These are phyloP conservation scores for Torymus tubicola DNA, from an alignment of 2,888 invertebrate species.

Conservation along the genomic window DNA sequence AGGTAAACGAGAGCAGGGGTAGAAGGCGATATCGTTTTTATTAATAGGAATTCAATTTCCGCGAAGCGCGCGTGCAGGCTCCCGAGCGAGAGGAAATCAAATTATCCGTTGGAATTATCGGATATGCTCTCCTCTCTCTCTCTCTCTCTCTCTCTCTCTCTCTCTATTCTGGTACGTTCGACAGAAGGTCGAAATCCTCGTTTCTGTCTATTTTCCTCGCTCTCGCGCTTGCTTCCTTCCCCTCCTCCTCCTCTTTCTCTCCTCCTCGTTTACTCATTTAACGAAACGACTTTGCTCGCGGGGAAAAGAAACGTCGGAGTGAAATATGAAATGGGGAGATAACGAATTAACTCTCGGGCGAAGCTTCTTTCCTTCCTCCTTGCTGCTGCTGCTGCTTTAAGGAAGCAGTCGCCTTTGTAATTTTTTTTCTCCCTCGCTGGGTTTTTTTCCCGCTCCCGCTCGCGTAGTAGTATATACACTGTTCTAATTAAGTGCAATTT, in stretches of 20 bases:
- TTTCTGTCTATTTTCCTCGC: slow-evolving; percentile 3
- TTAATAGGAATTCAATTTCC: slow-evolving; percentile 73
- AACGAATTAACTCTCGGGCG: slow-evolving; percentile 56
- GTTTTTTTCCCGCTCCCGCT: slow-evolving; percentile 21
- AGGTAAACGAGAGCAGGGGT: slow-evolving; percentile 32
- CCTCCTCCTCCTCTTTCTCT: slow-evolving; percentile 18
- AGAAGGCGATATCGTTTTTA: slow-evolving; percentile 68
- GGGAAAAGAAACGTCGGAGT: slow-evolving; percentile 49
- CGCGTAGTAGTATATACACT: not conserved
- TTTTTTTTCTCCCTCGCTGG: slow-evolving; percentile 44
- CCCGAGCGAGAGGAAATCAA: slow-evolving; percentile 69
- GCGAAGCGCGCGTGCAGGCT: slow-evolving; percentile 58
- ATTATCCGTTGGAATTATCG: slow-evolving; percentile 72
- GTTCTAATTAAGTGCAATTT: slow-evolving; percentile 59
- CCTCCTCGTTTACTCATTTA: slow-evolving; percentile 52
- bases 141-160: too few species aligned
- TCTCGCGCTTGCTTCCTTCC: slow-evolving; percentile 46
- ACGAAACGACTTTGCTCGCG: slow-evolving; percentile 51
- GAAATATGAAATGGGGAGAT: slow-evolving; percentile 59
- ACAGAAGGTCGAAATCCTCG: slow-evolving; percentile 56
- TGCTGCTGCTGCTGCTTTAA: slow-evolving; percentile 28
- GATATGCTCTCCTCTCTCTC: slow-evolving; percentile 55
- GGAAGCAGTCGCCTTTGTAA: slow-evolving; percentile 48
- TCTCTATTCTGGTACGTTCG: slow-evolving; percentile 55
- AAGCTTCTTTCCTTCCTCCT: slow-evolving; percentile 45